Percentiles rank a stretch among this genome's conserved stretches.
Conservation (phyloP, 2,888 invertebrate genomes). For the Heliconius sara region DNA sequence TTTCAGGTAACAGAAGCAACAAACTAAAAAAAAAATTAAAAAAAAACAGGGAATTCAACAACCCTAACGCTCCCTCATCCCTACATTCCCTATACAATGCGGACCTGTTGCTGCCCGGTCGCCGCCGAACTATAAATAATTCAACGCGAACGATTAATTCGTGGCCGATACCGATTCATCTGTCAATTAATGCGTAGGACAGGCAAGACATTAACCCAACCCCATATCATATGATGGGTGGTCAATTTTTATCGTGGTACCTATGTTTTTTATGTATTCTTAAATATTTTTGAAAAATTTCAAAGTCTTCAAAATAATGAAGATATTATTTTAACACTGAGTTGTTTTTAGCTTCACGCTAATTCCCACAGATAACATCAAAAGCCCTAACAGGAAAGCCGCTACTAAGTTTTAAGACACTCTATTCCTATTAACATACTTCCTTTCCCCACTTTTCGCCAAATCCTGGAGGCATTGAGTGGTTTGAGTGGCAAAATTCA, state of each 20-base stretch:
- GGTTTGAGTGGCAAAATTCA: too few species aligned
- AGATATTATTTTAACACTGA: too few species aligned
- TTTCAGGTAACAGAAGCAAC: not conserved
- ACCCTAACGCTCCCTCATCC: slow-evolving; percentile 57
- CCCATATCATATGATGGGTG: slow-evolving; percentile 22
- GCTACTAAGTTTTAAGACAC: too few species aligned
- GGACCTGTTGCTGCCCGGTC: slow-evolving; percentile 72
- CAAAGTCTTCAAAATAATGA: too few species aligned
- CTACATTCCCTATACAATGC: slow-evolving; percentile 64
- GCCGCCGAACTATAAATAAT: slow-evolving; percentile 77
- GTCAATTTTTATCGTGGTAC: not conserved
- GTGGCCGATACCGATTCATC: slow-evolving; percentile 77
- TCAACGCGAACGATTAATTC: slow-evolving; percentile 79
- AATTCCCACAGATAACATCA: too few species aligned
- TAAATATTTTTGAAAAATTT: not conserved
- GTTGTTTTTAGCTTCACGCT: too few species aligned
- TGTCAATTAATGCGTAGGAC: slow-evolving; percentile 74
- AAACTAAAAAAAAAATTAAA: not conserved
- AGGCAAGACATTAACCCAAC: slow-evolving; percentile 47
- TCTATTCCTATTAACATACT: too few species aligned
- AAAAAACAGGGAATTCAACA: slow-evolving; percentile 7
- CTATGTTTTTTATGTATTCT: not conserved
- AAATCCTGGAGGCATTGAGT: too few species aligned
- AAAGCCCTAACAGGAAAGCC: too few species aligned
- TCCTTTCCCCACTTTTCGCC: too few species aligned